Conservation (phyloP, 1,140 invertebrate genomes). For the Sweltsa coloradensis region DNA sequence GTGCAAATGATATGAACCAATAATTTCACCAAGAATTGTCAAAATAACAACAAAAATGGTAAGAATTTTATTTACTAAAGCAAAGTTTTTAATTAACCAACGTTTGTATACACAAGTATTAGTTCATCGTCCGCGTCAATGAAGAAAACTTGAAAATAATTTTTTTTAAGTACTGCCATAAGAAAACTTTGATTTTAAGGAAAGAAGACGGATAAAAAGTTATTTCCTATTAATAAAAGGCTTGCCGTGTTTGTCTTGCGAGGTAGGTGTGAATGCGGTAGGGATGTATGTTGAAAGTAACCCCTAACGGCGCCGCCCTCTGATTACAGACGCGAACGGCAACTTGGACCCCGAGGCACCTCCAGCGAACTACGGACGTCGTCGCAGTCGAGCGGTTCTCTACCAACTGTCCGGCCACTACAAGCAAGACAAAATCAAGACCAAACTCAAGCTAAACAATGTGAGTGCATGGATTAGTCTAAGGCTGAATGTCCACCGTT, state of each 20-base stretch:
- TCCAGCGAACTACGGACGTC: conserved; percentile 75
- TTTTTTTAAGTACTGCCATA: too few relatives aligned
- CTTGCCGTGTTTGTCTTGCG: too few relatives aligned
- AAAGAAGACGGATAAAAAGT: too few relatives aligned
- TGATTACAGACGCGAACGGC: conserved; percentile 68
- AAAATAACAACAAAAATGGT: not conserved
- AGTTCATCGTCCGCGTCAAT: not conserved
- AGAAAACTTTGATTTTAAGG: too few relatives aligned
- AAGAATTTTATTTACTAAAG: not conserved
- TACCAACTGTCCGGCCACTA: conserved; percentile 95
- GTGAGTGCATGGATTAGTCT: too few relatives aligned
- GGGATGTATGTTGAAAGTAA: too few relatives aligned
- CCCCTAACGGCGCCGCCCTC: too few relatives aligned
- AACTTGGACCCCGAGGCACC: conserved; percentile 70
- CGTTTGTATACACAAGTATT: not conserved
- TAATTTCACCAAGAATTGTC: not conserved
- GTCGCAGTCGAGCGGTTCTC: conserved; percentile 85
- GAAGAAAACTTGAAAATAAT: not conserved
- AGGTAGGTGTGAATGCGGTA: too few relatives aligned
- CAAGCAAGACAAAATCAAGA: conserved; percentile 84
- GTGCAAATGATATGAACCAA: not conserved
- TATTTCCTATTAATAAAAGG: too few relatives aligned
- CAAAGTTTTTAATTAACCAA: not conserved
- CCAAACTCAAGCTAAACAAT: conserved; percentile 88
- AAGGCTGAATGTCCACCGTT: too few relatives aligned